Evolutionary conservation across 2,113 vertebrate genomes (phyloP).

Genomic region (Boulengeromyrus knoepffleri): DNA sequence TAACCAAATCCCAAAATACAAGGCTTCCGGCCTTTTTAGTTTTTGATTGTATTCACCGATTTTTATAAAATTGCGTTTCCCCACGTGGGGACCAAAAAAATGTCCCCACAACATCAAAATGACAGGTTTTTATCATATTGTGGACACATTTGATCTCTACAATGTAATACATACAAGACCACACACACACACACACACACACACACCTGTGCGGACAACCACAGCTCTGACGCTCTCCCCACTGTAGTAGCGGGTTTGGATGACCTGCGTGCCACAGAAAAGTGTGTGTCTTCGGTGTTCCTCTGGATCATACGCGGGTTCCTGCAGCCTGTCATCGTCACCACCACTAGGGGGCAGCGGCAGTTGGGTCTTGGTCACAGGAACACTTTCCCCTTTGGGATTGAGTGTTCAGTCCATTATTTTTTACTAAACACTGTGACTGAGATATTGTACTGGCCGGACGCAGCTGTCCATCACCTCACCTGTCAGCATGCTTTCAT

Average conservation of each 20-base stretch:
- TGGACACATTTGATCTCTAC: too few relatives aligned
- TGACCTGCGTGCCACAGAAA: slow-evolving; percentile 36
- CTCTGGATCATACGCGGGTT: slow-evolving; percentile 20
- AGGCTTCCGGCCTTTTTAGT: neutral
- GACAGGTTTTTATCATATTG: too few relatives aligned
- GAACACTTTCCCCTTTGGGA: slow-evolving; percentile 33
- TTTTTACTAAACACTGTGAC: neutral
- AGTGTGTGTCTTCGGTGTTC: slow-evolving; percentile 39
- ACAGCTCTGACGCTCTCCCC: slow-evolving; percentile 29
- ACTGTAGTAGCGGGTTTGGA: slow-evolving; percentile 35
- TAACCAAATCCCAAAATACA: neutral
- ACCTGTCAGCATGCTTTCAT: slow-evolving; percentile 43
- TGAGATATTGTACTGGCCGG: neutral
- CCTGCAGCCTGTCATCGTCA: neutral
- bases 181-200: neutral
- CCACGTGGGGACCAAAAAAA: neutral
- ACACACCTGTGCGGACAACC: slow-evolving; percentile 34
- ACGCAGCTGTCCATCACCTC: neutral
- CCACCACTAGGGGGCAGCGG: neutral
- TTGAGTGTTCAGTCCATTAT: neutral
- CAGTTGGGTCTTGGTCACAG: slow-evolving; percentile 35
- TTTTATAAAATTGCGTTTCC: neutral
- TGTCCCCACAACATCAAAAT: neutral
- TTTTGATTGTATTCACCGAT: neutral
- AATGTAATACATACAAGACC: neutral